Evolutionary conservation across 2,113 vertebrate genomes (phyloP).

Genomic region (Mobula birostris): DNA sequence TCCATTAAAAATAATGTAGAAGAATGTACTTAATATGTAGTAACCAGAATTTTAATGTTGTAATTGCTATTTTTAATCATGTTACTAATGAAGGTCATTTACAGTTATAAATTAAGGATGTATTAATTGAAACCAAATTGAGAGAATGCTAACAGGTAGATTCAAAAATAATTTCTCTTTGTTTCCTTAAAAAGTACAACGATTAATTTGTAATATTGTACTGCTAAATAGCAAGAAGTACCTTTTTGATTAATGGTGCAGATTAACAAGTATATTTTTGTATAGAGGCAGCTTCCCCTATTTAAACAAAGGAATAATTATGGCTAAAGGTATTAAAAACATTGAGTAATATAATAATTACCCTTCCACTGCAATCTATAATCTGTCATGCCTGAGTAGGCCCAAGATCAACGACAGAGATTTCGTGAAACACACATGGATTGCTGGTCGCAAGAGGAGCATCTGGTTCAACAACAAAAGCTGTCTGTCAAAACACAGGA

Average conservation of each 20-base stretch:
- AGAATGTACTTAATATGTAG: not conserved
- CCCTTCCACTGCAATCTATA: not conserved
- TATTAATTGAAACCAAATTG: not conserved
- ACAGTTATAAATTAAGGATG: not conserved
- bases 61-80: not conserved
- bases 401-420: slow-evolving; percentile 6
- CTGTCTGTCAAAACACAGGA: slow-evolving; percentile 46
- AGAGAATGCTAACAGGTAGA: not conserved
- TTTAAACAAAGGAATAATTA: not conserved
- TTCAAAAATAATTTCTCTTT: not conserved
- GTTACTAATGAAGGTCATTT: not conserved
- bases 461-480: slow-evolving; percentile 43
- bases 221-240: not conserved
- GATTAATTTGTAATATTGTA: not conserved
- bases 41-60: not conserved
- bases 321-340: not conserved
- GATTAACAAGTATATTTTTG: not conserved
- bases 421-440: slow-evolving; percentile 37
- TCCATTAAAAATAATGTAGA: not conserved
- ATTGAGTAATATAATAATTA: slow-evolving; percentile 11
- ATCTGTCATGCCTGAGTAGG: slow-evolving; percentile 27
- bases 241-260: not conserved
- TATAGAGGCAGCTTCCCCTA: not conserved
- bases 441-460: slow-evolving; percentile 42
- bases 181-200: not conserved